Base-by-base conservation (phyloP, 2,113 vertebrate species). In the Carassius auratus region DNA sequence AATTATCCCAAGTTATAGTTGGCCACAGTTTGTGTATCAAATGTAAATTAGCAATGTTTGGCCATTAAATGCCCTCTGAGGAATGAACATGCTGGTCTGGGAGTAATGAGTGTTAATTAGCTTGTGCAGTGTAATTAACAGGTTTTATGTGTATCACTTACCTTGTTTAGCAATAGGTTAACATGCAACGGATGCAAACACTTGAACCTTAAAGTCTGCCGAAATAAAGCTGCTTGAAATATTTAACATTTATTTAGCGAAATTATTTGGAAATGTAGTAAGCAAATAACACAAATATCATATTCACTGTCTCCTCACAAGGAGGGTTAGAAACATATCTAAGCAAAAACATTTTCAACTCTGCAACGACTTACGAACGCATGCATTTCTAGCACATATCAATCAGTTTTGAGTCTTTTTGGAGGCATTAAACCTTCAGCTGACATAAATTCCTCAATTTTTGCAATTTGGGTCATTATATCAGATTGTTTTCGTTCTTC, bases 71-170 rank as follows among this genome's bases (percentile, higher is more conserved):
- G 95, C 95, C 95, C 94, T 93, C 95, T 92, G 95, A 96, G 94
- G 93, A 91, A 36, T 86, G 94, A 93, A 93, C 93, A 94, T 89
- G 95, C 83, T 93, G 90, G 90, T 88, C 91, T 83, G 91, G 88
- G 92, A 90, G 93, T 96, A 96, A 97, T 97, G 96, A 95, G 68
- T 94, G 94, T 92, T 97, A 97, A 98, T 97, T 96, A 96, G 94
- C 78, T 74, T 68, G 84, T 86, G 75, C 79, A 45, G 71, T 50
- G 50, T 74, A 89, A 89, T 89, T 87, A 87, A 50, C 88, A 87
- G 84, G 83, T 71, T 89, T 89, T 85, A 89, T 89, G 88, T 57
- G 36, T 17, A 84, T 21, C 30, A 80, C 61, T 79, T 79, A 80
- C 52, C 68, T 79, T 84, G 84, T 84, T 81, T 86, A 80, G 76